Conservation (phyloP, 92 coral and sea anemone genomes). For the Palythoa grandis region DNA sequence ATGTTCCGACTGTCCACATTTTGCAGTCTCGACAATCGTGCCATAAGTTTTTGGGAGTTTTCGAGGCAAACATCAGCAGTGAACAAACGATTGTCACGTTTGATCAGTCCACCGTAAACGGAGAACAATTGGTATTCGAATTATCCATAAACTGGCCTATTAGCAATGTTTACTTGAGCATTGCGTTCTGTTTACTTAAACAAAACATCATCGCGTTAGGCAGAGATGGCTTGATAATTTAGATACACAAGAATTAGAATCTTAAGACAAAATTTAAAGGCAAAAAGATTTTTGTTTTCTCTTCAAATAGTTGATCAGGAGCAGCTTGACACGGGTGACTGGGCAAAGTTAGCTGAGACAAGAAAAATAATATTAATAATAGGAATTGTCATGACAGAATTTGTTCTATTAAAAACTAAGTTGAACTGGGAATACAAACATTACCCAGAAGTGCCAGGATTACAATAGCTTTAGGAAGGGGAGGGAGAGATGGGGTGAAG, state of each 20-base stretch:
- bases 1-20: constrained; percentile 40
- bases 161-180: constrained; percentile 35
- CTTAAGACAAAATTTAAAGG: background rate
- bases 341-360: background rate
- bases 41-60: constrained; percentile 1
- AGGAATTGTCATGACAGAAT: background rate
- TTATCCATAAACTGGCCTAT: constrained; percentile 41
- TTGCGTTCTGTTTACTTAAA: constrained; percentile 22
- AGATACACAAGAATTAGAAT: background rate
- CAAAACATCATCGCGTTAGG: background rate
- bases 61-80: constrained; percentile 2
- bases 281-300: background rate
- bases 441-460: background rate
- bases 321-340: constrained; percentile 12
- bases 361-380: background rate
- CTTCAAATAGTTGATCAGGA: too few species aligned
- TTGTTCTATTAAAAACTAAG: background rate
- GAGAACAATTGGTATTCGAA: constrained; percentile 46
- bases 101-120: constrained; percentile 33
- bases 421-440: background rate
- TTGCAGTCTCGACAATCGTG: constrained; percentile 16
- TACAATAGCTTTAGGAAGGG: background rate
- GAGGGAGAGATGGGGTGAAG: background rate
- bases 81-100: background rate
- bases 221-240: background rate